A percentile compares a stretch with the other conserved stretches of the same genome.
Evolutionary conservation across 2,888 invertebrate species (phyloP).

Genomic region (Watsonalla cultraria): DNA sequence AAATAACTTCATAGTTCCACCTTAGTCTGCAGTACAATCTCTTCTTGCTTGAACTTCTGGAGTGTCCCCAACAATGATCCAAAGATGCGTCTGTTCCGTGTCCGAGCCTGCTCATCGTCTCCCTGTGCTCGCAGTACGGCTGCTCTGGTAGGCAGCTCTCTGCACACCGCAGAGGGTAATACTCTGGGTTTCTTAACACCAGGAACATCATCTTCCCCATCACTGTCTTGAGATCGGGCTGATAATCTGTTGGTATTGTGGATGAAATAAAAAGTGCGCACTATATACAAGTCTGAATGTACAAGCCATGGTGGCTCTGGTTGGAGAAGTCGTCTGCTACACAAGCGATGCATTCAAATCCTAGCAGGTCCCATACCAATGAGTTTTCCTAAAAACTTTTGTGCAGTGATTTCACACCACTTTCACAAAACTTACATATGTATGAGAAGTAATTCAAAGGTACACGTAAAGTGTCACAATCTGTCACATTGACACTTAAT

Average conservation of each 20-base stretch:
- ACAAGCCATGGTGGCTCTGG: no score
- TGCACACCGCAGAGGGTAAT: slow-evolving; percentile 85
- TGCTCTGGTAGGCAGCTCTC: slow-evolving; percentile 87
- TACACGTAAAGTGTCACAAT: no score
- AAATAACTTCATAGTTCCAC: slow-evolving; percentile 22
- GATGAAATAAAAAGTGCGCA: no score
- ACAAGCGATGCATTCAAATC: no score
- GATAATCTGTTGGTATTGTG: slow-evolving; percentile 44
- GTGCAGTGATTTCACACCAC: no score
- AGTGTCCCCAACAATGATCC: slow-evolving; percentile 96
- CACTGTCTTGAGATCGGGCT: slow-evolving; percentile 66
- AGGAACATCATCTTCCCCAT: slow-evolving; percentile 67
- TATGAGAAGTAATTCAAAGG: no score
- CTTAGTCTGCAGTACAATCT: slow-evolving; percentile 92
- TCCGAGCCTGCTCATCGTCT: slow-evolving; percentile 88
- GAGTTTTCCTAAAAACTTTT: no score
- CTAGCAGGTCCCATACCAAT: no score
- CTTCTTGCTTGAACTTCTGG: slow-evolving; percentile 96
- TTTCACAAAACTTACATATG: no score
- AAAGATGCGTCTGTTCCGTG: slow-evolving; percentile 96
- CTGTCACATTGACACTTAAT: no score
- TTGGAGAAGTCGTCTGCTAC: no score
- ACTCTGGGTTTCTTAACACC: slow-evolving; percentile 52
- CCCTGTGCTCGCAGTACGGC: slow-evolving; percentile 84
- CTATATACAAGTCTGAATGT: no score